A percentile compares a stretch with the other conserved stretches of the same genome.
phyloP scores from a whole-genome alignment of 2,888 invertebrate genomes.

The Catocala nupta region DNA sequence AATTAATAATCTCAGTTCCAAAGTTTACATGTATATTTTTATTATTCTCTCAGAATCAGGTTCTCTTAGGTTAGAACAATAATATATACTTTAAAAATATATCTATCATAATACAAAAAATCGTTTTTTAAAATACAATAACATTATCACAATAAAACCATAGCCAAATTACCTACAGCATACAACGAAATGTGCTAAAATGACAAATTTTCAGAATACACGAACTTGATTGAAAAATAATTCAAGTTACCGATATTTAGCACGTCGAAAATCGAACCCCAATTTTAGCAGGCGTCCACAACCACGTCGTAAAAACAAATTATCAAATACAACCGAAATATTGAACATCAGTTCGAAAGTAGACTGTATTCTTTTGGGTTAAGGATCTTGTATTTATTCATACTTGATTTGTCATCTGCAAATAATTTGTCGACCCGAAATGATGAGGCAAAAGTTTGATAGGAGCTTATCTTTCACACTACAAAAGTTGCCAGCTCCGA shows the following conservation, averaged over 20 bases:
- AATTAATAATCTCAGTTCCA: too few species aligned
- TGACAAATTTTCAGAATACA: conserved; percentile 17
- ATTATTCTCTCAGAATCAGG: too few species aligned
- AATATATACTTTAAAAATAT: too few species aligned
- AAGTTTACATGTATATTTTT: too few species aligned
- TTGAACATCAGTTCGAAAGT: not conserved
- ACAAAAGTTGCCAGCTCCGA: conserved; percentile 28
- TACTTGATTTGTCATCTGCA: conserved; percentile 9
- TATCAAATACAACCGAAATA: not conserved
- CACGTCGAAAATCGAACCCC: conserved; percentile 41
- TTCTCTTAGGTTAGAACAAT: too few species aligned
- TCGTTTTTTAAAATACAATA: too few species aligned
- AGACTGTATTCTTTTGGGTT: not conserved
- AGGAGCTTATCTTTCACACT: conserved; percentile 42
- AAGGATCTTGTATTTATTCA: not conserved
- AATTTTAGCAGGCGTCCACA: conserved; percentile 33
- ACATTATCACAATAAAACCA: not conserved
- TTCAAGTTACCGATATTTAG: conserved; percentile 44
- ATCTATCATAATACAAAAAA: too few species aligned
- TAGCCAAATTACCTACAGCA: conserved; percentile 1
- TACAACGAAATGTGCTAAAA: conserved; percentile 17
- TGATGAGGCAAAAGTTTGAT: conserved; percentile 47
- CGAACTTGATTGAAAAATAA: conserved; percentile 50
- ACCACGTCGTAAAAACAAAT: conserved; percentile 19
- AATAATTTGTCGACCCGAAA: conserved; percentile 23